Base-by-base conservation (phyloP, 2,113 vertebrate species). In the Plotosus lineatus region DNA sequence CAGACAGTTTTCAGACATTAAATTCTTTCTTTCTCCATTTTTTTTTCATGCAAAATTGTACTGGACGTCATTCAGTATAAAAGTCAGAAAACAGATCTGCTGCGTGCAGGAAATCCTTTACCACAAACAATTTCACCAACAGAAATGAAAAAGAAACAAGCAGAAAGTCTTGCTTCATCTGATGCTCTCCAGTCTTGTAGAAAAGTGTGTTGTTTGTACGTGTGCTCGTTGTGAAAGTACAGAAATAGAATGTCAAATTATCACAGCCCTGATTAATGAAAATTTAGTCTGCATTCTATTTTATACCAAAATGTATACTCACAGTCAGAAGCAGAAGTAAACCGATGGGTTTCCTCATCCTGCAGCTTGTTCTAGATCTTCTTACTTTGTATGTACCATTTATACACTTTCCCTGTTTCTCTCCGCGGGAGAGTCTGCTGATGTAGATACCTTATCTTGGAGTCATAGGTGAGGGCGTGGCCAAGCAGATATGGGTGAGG, bases 321-420 rank as follows among this genome's bases (percentile, higher is more conserved):
- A 93, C 91, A 69, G 88, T 0, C 15, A 92, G 68, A 31, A 83
- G 71, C 86, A 90, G 72, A 21, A 91, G 44, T n/a, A 71, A 44
- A 73, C 82, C 3, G 10, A 38, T 79, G 85, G 48, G 83, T 86
- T 90, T 92, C 36, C 48, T 85, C 83, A 81, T 76, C 60, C n/a
- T 69, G 33, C 15, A 23, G 8, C 5, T n/a, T 21, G 1, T 44
- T 40, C 51, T 5, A 6, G 17, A 10, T 28, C 14, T 28, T 23
- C 11, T 10, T 26, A 10, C 14, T 10, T 69, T 46, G 11, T 21
- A 23, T n/a, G 38, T 56, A 58, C n/a, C 33, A 44, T 17, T 14
- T 44, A 38, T 44, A 21, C 15, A 17, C 8, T 10, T 44, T 46
- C 4, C 11, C 26, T 21, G 23, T 58, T 8, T 28, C 11, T 48